Evolutionary conservation across 2,888 invertebrate genomes (phyloP), one percentile per base, ranked within the genome.

Genomic region (Brenthis hecate): DNA sequence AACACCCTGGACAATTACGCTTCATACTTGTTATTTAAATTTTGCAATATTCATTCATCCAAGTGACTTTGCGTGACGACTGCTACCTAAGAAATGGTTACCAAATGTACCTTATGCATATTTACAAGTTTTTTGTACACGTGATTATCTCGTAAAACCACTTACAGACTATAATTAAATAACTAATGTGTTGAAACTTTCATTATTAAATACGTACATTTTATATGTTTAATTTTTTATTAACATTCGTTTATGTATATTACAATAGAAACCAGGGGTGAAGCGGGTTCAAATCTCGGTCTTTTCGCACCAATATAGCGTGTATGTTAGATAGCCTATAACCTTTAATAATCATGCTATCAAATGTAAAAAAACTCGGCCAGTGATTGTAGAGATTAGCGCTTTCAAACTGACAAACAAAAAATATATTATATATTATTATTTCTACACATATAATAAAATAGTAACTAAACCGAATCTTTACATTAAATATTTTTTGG

Each of bases 31-130:
- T 53, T 54, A 53, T 53, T 62, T 32, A 61, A 32, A 36, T 16
- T 16, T 53, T 62, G 53, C 43, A 13, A 62, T 43, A 51, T 13
- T 61, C 48, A n/a, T 60, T 28, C 60, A 60, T 28, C 32, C 50
- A 60, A 54, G 53, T 54, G 51, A 54, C 3, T 62, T 53, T 14
- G 62, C 62, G 62, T 62, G 62, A 53, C 62, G 19, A 62, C 51
- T 53, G 23, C 0, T 13, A 6, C 51, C 16, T 53, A 61, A 36
- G 16, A 16, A 11, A n/a, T 23, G 47, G 14, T 36, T 36, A 53
- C 32, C n/a, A 53, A 51, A 51, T 53, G 13, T 14, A 16, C 16
- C 5, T 28, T 53, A 53, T 61, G 36, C 19, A 62, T 53, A 62
- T 62, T 62, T 36, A 62, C 53, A 36, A 43, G 1, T 14, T 43